Evolutionary conservation across 2,888 invertebrate species (phyloP), one percentile per base, ranked within the genome.

Genomic region (Platerodrilus igneus): DNA sequence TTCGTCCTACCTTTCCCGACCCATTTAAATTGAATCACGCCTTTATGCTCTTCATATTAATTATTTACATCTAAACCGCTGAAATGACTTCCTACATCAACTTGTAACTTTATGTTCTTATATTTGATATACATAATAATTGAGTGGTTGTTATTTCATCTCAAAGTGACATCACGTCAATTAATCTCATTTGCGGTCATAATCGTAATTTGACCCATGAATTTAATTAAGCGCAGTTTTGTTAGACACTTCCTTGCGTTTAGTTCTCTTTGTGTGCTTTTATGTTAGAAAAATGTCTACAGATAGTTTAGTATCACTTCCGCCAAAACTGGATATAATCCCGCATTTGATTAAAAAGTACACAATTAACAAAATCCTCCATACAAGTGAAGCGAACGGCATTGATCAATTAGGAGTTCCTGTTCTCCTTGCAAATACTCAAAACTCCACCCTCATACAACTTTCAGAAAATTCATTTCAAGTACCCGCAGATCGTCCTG

Each of bases 381-480:
- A n/a, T n/a, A n/a, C n/a, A n/a, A n/a, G n/a, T n/a, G n/a, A n/a
- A n/a, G n/a, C n/a, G n/a, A n/a, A n/a, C n/a, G n/a, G n/a, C 11
- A 7, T 15, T 35, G 14, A 13, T 30, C 36, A n/a, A 41, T n/a
- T n/a, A n/a, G n/a, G n/a, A n/a, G n/a, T n/a, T n/a, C n/a, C n/a
- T n/a, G n/a, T n/a, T n/a, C n/a, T n/a, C n/a, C n/a, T n/a, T n/a
- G n/a, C n/a, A n/a, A 34, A 30, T 15, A 32, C 33, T 36, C 40
- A 36, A 27, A 49, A 25, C 29, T 35, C 51, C 14, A 46, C 48
- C 13, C 50, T 58, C 16, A 41, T 61, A 17, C 61, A 64, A 51
- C 48, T 64, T 42, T 54, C 62, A 13, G 64, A 65, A 55, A 57
- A 57, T 40, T 55, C 59, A 29, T 64, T 64, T 48, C 57, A 57